Evolutionary conservation across 2,113 vertebrate genomes (phyloP).

Genomic region (Oreamnos americanus): DNA sequence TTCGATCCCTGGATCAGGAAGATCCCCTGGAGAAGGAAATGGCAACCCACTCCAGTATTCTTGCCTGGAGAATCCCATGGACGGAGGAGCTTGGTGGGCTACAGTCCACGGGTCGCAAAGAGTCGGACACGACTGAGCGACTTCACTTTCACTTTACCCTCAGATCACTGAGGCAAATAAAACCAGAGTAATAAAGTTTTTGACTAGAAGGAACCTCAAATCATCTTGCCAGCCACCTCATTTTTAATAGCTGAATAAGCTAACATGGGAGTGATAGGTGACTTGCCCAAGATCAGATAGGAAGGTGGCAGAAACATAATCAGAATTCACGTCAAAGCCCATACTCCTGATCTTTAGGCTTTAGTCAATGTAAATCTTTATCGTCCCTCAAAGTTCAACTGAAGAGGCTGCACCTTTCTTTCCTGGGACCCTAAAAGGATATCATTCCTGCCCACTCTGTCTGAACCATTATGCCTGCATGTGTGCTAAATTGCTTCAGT

Average conservation of each 20-base stretch:
- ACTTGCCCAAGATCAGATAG: neutral
- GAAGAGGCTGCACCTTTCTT: neutral
- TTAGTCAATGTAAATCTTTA: neutral
- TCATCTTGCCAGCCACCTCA: neutral
- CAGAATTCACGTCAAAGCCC: neutral
- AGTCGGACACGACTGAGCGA: no score
- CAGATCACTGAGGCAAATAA: neutral
- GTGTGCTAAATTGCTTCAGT: neutral
- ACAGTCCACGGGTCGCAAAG: no score
- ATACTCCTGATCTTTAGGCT: neutral
- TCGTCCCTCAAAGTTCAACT: neutral
- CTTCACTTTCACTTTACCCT: no score
- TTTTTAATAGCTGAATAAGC: neutral
- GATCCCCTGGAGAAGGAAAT: no score
- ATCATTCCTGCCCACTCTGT: no score
- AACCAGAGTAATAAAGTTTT: neutral
- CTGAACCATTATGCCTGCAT: neutral
- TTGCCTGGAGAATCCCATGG: no score
- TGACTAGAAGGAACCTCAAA: neutral
- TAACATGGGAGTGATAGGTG: neutral
- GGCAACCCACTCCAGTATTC: no score
- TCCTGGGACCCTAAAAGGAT: neutral
- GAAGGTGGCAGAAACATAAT: neutral
- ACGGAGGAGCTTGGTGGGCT: no score
- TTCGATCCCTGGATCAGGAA: no score